Evolutionary conservation across 2,797 vertebrate genomes (phyloP).

Genomic region (Xenopus petersii): DNA sequence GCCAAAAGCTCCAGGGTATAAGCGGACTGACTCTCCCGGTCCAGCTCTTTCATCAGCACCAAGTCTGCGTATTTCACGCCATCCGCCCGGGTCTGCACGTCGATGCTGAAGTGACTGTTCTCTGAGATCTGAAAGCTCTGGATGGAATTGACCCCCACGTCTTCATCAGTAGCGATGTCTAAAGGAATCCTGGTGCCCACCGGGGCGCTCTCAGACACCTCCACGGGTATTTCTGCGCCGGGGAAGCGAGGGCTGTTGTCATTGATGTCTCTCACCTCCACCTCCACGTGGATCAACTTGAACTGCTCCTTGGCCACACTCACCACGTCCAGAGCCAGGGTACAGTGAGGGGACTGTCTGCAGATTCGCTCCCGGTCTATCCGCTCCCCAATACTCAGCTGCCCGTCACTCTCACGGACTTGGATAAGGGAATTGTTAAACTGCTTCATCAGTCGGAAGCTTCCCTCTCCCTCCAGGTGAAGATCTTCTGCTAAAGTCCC

Average conservation of each 20-base stretch:
- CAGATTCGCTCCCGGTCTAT: conserved; percentile 88
- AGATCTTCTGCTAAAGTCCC: conserved; percentile 90
- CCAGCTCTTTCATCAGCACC: conserved; percentile 87
- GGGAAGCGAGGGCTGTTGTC: conserved; percentile 90
- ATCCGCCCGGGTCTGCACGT: conserved; percentile 89
- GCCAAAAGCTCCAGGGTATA: conserved; percentile 85
- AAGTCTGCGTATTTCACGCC: conserved; percentile 91
- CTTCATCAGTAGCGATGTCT: conserved; percentile 82
- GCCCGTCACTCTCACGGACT: conserved; percentile 86
- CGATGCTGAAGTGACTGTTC: conserved; percentile 86
- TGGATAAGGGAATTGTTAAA: conserved; percentile 86
- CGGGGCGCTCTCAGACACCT: conserved; percentile 84
- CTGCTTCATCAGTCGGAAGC: conserved; percentile 85
- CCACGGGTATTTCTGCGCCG: conserved; percentile 74
- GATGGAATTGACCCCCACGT: conserved; percentile 86
- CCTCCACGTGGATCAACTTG: conserved; percentile 88
- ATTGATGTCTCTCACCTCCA: conserved; percentile 90
- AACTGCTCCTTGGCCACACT: conserved; percentile 87
- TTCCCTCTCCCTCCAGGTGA: conserved; percentile 70
- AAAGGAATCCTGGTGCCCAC: conserved; percentile 84
- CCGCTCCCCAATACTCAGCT: conserved; percentile 82
- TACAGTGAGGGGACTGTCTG: conserved; percentile 76
- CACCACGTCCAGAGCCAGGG: conserved; percentile 90
- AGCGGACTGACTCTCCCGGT: conserved; percentile 83
- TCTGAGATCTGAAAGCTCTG: conserved; percentile 88